These are phyloP conservation scores for Octodon degus DNA, from an alignment of 2,113 vertebrate species.

Conservation along the genomic window DNA sequence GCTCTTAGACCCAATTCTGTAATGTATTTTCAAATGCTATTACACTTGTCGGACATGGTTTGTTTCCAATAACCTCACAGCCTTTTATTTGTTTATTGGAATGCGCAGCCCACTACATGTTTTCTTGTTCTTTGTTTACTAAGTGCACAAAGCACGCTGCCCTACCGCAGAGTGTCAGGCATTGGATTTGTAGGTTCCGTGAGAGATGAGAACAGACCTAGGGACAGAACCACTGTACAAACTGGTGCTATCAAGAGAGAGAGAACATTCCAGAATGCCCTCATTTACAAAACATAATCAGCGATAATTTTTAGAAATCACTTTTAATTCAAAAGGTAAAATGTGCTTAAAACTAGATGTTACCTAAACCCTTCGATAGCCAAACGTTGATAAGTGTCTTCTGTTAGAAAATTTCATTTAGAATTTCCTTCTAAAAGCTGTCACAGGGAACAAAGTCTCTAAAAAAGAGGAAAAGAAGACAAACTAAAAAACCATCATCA, in stretches of 20 bases:
- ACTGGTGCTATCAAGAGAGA: background rate
- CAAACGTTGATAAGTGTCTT: background rate
- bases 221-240: background rate
- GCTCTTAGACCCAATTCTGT: slow-evolving; percentile 18
- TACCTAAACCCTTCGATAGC: background rate
- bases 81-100: slow-evolving; percentile 7
- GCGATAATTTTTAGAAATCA: background rate
- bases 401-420: background rate
- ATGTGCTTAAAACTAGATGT: slow-evolving; percentile 1
- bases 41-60: slow-evolving; percentile 38
- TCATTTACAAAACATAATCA: background rate
- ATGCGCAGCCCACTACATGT: background rate
- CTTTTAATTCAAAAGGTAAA: background rate
- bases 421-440: slow-evolving; percentile 50
- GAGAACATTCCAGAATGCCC: fast-evolving
- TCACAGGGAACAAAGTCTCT: background rate
- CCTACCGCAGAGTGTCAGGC: fast-evolving
- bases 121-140: slow-evolving; percentile 29
- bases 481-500: background rate
- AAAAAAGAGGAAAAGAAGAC: background rate
- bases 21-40: slow-evolving; percentile 52
- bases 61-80: slow-evolving; percentile 50
- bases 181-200: background rate
- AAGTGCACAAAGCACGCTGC: background rate
- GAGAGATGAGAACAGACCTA: background rate